Evolutionary conservation across 2,888 invertebrate genomes (phyloP), one percentile per base, ranked within the genome.

Genomic region (Coelogynopora nodosa): DNA sequence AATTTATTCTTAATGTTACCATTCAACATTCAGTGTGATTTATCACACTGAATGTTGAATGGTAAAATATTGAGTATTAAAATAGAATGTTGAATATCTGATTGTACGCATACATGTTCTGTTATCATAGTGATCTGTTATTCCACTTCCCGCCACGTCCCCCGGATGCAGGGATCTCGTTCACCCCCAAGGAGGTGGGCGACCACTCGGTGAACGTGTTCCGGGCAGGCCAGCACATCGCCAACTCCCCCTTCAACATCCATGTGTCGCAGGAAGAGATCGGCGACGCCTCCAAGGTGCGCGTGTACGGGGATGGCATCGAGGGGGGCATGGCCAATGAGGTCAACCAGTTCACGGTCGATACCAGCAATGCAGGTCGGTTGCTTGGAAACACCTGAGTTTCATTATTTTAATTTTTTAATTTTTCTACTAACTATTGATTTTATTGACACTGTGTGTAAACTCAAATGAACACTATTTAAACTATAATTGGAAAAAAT

Each of bases 231-330:
- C 95, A 95, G 90, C 97, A 97, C 92, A 97, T 99, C 89, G 95
- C 95, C 89, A 97, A 97, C 92, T 97, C 97, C 0, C 98, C 98
- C 0, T 99, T 98, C 93, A 97, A 97, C 93, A 97, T 98, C 90
- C 95, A 95, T 88, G 98, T 98, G 0, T 94, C 95, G 87, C 95
- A 95, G 88, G 94, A 95, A 88, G 98, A 98, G 93, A 96, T 97
- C 10, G 98, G 98, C 88, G 97, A 99, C 91, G 97, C 98, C 49
- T 95, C 95, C 93, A 97, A 98, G 93, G 98, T 99, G 13, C 95
- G 95, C 92, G 96, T 97, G 0, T 93, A 94, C 13, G 98, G 98
- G 2, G 92, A 92, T 18, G 96, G 96, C 0, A 93, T 98, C 87
- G 94, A 95, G 89, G 96, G 96, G 89, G 98, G 97, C 88, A 95